A percentile compares a stretch with the other conserved stretches of the same genome.
Conservation (phyloP, 2,113 vertebrate genomes). For the Pterocles orientalis region DNA sequence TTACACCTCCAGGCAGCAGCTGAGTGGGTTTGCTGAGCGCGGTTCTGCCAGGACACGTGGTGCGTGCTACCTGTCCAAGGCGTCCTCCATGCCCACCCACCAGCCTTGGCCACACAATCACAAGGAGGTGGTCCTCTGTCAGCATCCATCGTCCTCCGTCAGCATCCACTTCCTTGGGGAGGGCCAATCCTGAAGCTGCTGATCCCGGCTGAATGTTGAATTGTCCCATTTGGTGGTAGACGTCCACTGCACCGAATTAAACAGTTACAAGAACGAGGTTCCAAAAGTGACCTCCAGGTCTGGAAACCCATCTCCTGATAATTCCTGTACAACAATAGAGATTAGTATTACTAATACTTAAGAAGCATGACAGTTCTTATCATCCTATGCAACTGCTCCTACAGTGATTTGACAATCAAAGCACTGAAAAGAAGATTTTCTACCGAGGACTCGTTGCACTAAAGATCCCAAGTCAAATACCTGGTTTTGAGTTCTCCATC, state of each 20-base stretch:
- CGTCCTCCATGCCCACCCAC: accelerated
- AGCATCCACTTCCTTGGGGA: background rate
- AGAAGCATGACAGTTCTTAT: background rate
- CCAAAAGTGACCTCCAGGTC: background rate
- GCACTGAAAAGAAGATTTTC: background rate
- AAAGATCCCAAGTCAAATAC: background rate
- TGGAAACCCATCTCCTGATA: background rate
- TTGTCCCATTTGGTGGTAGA: background rate
- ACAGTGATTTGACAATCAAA: background rate
- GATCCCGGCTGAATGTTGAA: background rate
- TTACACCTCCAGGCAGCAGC: background rate
- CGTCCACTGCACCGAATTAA: background rate
- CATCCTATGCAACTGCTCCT: background rate
- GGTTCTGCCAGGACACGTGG: background rate
- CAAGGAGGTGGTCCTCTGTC: background rate
- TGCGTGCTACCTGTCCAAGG: background rate
- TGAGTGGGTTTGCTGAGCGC: background rate
- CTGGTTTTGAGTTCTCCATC: slow-evolving; percentile 73
- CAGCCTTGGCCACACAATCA: background rate
- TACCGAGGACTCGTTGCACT: background rate
- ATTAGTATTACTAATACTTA: background rate
- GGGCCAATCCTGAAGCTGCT: background rate
- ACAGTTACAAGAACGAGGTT: background rate
- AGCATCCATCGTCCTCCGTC: background rate
- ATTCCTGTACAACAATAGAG: background rate